Evolutionary conservation across 2,797 vertebrate species (phyloP), one percentile per base, ranked within the genome.

Genomic region (Sebastes miniatus): DNA sequence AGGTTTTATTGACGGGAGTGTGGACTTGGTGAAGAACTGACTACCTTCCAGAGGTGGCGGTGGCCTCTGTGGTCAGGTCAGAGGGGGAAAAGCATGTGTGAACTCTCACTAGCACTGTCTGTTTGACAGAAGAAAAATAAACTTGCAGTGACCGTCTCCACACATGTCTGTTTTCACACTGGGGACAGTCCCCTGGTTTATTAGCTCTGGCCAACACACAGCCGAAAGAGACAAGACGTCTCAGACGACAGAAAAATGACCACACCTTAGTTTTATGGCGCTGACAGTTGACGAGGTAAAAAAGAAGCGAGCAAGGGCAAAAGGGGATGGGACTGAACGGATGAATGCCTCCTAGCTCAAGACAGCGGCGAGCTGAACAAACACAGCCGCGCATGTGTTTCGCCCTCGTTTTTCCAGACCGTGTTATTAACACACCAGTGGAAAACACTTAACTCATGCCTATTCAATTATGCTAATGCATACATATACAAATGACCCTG

Each of bases 401-500:
- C 27, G 29, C 79, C 79, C 39, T 43, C 14, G 71, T 74, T 79
- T 62, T 73, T 8, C 80, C 54, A 32, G 74, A 80, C 62, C 36
- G 27, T 47, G 70, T 89, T 93, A 94, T 94, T 88, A 93, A 88
- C 72, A 91, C 88, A 74, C 88, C 85, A 83, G 80, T 84, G 84
- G 79, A 89, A 88, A 84, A 87, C 89, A 87, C 81, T 92, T 93
- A 89, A 88, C 87, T 89, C 86, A 74, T 89, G 90, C 87, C 93
- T 89, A 91, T 91, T 94, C 85, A 93, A 95, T 94, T 93, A 94
- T 93, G 92, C 88, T 91, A 94, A 95, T 94, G 54, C 69, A 43
- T 68, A 88, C 82, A 93, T 92, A 93, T 89, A 91, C 88, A 93
- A 93, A 93, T 90, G 89, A 90, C 89, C 86, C 81, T 20, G 72